Evolutionary conservation across 1,140 invertebrate species (phyloP), one percentile per base, ranked within the genome.

Genomic region (Bombus pascuorum): DNA sequence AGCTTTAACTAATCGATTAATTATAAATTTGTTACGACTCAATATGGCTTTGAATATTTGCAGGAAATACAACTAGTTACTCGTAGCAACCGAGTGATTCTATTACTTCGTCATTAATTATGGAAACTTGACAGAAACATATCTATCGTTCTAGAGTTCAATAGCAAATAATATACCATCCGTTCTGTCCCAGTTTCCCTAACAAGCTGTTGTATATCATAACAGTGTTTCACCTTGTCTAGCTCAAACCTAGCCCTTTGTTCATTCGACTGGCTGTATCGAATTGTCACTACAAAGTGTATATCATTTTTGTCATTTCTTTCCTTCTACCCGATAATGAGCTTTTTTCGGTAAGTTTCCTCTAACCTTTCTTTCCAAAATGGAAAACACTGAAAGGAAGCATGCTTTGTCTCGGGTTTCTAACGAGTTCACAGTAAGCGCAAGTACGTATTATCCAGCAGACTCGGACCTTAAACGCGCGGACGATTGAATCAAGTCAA

Each of bases 101-200:
- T 12, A 74, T 74, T 34, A 73, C 18, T 32, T 47, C 10, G 12
- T n/a, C 72, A 74, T 74, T 74, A 74, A 74, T 74, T 47, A 74
- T 32, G 9, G 72, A 47, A 74, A 74, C n/a, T 47, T 13, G 18
- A 18, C 39, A 12, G 22, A 74, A 32, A 73, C 42, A 6, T n/a
- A 73, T 74, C 18, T 44, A 53, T 47, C n/a, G n/a, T 74, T 74
- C 18, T n/a, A 18, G 15, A 9, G 39, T 44, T 44, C 39, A 10
- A 74, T 47, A 25, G 18, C 9, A 25, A 32, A 18, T 34, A 34
- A 74, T 25, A 34, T 10, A 13, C n/a, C 1, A 9, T 37, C 9
- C 10, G 22, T 34, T 74, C 22, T 25, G 42, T 74, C 13, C 18
- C 10, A 47, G 42, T 25, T 47, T 13, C 42, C 72, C n/a, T 68